Evolutionary conservation across 2,113 vertebrate genomes (phyloP).

Genomic region (Pavo muticus): DNA sequence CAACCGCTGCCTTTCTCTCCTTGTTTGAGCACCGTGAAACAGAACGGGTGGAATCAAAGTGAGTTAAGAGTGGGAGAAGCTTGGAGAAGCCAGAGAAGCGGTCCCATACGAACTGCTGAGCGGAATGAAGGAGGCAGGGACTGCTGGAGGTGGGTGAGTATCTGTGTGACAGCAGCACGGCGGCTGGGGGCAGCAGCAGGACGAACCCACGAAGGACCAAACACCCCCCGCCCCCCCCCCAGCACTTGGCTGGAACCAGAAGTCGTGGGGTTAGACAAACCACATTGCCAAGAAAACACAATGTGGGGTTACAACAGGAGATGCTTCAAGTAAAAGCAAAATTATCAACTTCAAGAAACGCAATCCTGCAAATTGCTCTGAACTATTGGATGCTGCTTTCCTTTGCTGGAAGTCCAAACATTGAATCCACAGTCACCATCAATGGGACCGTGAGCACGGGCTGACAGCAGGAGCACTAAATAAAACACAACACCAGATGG

Average conservation of each 20-base stretch:
- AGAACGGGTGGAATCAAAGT: not conserved
- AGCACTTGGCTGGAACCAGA: not conserved
- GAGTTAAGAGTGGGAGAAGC: not conserved
- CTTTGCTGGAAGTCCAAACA: not conserved
- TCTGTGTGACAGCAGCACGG: not conserved
- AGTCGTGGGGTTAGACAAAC: conserved; percentile 34
- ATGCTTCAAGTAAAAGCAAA: conserved; percentile 30
- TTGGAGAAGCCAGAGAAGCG: not conserved
- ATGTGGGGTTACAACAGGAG: conserved; percentile 35
- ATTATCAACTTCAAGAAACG: not conserved
- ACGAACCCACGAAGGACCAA: not conserved
- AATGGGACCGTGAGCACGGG: conserved; percentile 15
- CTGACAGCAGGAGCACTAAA: conserved; percentile 2
- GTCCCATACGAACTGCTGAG: not conserved
- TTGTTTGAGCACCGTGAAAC: not conserved
- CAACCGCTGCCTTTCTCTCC: not conserved
- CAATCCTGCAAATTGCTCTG: not conserved
- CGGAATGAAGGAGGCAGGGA: not conserved
- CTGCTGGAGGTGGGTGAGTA: not conserved
- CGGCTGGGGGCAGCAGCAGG: not conserved
- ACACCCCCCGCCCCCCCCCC: not conserved
- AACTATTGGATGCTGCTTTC: not conserved
- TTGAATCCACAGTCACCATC: not conserved
- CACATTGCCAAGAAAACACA: conserved; percentile 2
- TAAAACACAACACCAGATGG: conserved; percentile 1